Evolutionary conservation across 2,113 vertebrate species (phyloP), one percentile per base, ranked within the genome.

Genomic region (Galemys pyrenaicus): DNA sequence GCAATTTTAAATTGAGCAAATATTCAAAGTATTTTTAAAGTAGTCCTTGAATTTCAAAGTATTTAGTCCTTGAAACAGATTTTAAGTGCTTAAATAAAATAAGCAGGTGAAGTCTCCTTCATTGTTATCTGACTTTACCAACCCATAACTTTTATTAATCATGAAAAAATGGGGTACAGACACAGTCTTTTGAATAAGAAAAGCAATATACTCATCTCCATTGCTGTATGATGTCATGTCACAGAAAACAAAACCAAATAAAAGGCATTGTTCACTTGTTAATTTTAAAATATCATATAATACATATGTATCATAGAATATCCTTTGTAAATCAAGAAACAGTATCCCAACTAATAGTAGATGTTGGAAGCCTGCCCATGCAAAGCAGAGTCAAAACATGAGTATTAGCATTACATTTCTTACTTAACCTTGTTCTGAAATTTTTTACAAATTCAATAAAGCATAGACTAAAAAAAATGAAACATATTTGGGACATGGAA

Each of bases 31-130:
- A 67, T 88, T 92, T 85, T 88, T 56, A 87, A 83, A 46, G 41
- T n/a, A 41, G 51, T 60, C n/a, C 44, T 80, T 91, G 30, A 90
- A 82, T 92, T 94, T 89, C 35, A 54, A 87, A 81, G 8, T 65
- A 37, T 70, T 80, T 75, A 64, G 17, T 84, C 41, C 28, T 73
- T 80, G 32, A 79, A 85, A 85, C 6, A 56, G 78, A 44, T 85
- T 71, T 17, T 30, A 89, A 71, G 77, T 89, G 5, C 13, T 73
- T 67, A 81, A 56, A 26, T 54, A 70, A 95, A 87, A 60, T 3
- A 51, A 73, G 35, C 22, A 44, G 19, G 58, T 71, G 1, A 75
- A 4, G 3, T 30, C 20, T 22, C 8, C 7, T 85, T 70, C 6
- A 41, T 51, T 32, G 2, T 87, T 62, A 46, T 77, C 62, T 54